These are phyloP conservation scores for Lithophane semibrunnea DNA, from an alignment of 2,888 invertebrate genomes.

Conservation along the genomic window DNA sequence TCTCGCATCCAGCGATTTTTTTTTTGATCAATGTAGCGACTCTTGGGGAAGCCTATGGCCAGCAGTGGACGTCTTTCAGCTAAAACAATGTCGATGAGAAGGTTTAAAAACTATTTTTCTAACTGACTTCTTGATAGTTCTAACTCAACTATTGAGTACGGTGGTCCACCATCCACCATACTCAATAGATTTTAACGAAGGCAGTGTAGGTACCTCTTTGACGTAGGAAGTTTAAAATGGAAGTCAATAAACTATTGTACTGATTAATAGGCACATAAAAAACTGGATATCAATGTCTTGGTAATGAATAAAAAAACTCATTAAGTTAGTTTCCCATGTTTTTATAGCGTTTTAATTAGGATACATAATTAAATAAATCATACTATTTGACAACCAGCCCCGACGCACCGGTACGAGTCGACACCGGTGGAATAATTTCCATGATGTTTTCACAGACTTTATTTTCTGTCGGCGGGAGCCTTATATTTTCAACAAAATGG, in stretches of 20 bases:
- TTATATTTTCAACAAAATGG: neutral
- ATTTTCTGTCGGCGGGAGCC: neutral
- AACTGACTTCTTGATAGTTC: neutral
- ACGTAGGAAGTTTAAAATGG: conserved; percentile 4
- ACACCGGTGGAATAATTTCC: too few relatives aligned
- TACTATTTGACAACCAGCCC: conserved; percentile 3
- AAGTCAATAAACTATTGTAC: conserved; percentile 18
- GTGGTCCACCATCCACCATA: neutral
- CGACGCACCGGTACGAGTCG: too few relatives aligned
- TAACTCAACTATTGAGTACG: neutral
- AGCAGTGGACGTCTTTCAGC: neutral
- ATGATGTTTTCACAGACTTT: neutral
- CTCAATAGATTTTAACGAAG: too few relatives aligned
- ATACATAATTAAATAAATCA: conserved; percentile 12
- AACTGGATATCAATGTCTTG: conserved; percentile 31
- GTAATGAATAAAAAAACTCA: conserved; percentile 40
- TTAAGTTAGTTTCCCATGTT: conserved; percentile 27
- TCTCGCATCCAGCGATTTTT: too few relatives aligned
- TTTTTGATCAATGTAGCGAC: neutral
- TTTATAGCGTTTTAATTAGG: conserved; percentile 21
- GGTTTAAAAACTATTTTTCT: neutral
- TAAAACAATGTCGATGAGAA: neutral
- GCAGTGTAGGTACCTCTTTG: neutral
- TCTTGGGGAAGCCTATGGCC: neutral
- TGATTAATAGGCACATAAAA: conserved; percentile 6